Base-by-base conservation (phyloP, 2,797 vertebrate species). In the Silurus lanzhouensis region DNA sequence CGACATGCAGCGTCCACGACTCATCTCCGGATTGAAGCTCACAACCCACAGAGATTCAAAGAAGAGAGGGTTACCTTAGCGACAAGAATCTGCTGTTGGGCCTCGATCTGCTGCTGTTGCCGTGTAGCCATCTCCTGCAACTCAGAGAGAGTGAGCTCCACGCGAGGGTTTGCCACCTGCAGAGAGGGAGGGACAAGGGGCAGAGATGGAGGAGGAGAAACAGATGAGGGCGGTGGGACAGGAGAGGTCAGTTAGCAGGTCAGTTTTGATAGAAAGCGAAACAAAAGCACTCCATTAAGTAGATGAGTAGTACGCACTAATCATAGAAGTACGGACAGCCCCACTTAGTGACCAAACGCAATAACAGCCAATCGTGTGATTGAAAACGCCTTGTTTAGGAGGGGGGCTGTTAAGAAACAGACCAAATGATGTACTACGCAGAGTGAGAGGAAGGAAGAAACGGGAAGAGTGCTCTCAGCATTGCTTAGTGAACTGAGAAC, bases 31-130 rank as follows among this genome's bases (percentile, higher is more conserved):
- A 79, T 22, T 17, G 67, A 87, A 58, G 48, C 17, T 2, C 38
- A 27, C 9, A 20, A 27, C 27, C 17, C 22, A 71, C 13, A 5
- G 68, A 6, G 10, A 0, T 5, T 61, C 66, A 76, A 86, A 80
- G 25, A 83, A 87, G 60, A 68, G 31, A 52, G 52, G 0, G 79
- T 86, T 95, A 99, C 98, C 97, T 99, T 99, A 91, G 98, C 98
- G 85, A 99, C 98, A 84, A 99, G 92, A 97, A 99, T 98, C 91
- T 99, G 98, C 92, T 99, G 98, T 90, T 99, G 98, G 89, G 96
- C 98, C 91, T 99, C 97, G 74, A 99, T 99, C 88, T 99, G 98
- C 91, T 99, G 98, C 92, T 99, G 98, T 87, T 99, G 98, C 90
- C 98, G 95, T 0, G 96, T 95, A 86, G 98, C 98, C 98, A 99